Evolutionary conservation across 2,888 invertebrate genomes (phyloP), one percentile per base, ranked within the genome.

Genomic region (Meghimatium bilineatum): DNA sequence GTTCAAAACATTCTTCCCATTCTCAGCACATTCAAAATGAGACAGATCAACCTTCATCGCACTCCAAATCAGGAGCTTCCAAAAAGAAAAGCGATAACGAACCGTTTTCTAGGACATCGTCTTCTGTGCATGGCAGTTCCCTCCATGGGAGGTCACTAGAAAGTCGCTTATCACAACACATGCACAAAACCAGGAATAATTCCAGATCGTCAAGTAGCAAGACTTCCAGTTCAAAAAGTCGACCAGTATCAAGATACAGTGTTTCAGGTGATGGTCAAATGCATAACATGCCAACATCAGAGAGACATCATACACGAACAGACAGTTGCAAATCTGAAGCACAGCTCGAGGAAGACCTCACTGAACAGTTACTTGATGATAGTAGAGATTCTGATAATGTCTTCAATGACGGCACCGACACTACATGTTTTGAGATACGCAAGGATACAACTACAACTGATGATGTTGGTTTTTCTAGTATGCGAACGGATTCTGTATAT

Each of bases 371-470:
- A 12, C 60, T 60, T 6, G 29, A 78, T 38, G 83, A 75, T 1
- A 81, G 72, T n/a, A n/a, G n/a, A 34, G 80, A 82, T 17, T 72
- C 75, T 14, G 76, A 82, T 29, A 76, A 82, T 34, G 77, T 60
- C 38, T 77, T 69, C 49, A 49, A 77, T 44, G 82, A 82, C 14
- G 38, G 38, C 3, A 66, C 32, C 14, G 67, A 49, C 26, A 71
- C 49, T 29, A 74, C 72, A 44, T 74, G 72, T 49, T 23, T 63
- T 23, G 71, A 67, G 34, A 83, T 34, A 34, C 38, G 44, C 36
- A 76, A 56, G 34, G 69, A 77, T 69, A 69, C 74, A 32, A 81
- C 83, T 5, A 77, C 83, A 56, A 83, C 83, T 26, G 83, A 83
- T 52, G 83, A 71, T 52, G 34, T n/a, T 20, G 66, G 66, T 0